Evolutionary conservation across 1,140 invertebrate species (phyloP).

Genomic region (Chelonus insularis): DNA sequence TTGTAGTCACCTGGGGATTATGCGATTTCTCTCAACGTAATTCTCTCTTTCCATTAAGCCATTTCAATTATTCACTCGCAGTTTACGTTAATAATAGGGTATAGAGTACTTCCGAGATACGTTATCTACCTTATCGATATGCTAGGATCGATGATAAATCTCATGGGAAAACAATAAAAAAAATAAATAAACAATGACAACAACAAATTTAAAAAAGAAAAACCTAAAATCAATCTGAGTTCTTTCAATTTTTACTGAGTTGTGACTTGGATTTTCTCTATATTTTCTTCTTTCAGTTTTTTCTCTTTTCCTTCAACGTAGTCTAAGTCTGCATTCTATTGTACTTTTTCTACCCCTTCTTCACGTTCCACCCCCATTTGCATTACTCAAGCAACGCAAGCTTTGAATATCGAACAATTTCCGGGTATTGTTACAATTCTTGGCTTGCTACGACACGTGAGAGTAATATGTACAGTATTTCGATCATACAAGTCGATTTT

Average conservation of each 20-base stretch:
- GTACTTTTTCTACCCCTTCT: not conserved
- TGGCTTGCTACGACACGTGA: constrained; percentile 47
- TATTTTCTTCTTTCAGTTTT: not conserved
- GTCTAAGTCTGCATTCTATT: no score
- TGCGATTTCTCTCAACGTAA: constrained; percentile 40
- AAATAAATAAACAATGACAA: constrained; percentile 38
- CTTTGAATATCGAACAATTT: constrained; percentile 57
- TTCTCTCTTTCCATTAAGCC: constrained; percentile 50
- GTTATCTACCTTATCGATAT: constrained; percentile 22
- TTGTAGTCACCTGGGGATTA: constrained; percentile 46
- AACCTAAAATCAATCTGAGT: constrained; percentile 27
- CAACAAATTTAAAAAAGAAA: not conserved
- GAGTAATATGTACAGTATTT: constrained; percentile 44
- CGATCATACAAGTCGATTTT: not conserved
- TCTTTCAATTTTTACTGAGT: not conserved
- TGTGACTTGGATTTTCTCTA: constrained; percentile 8
- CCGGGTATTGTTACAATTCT: constrained; percentile 48
- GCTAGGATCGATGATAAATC: not conserved
- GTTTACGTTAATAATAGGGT: constrained; percentile 51
- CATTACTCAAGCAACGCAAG: constrained; percentile 2
- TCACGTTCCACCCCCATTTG: constrained; percentile 33
- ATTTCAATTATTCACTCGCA: constrained; percentile 46
- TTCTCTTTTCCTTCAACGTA: constrained; percentile 13
- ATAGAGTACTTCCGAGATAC: constrained; percentile 34
- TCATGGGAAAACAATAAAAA: constrained; percentile 28